Evolutionary conservation across 2,888 invertebrate genomes (phyloP).

Genomic region (Gortyna flavago): DNA sequence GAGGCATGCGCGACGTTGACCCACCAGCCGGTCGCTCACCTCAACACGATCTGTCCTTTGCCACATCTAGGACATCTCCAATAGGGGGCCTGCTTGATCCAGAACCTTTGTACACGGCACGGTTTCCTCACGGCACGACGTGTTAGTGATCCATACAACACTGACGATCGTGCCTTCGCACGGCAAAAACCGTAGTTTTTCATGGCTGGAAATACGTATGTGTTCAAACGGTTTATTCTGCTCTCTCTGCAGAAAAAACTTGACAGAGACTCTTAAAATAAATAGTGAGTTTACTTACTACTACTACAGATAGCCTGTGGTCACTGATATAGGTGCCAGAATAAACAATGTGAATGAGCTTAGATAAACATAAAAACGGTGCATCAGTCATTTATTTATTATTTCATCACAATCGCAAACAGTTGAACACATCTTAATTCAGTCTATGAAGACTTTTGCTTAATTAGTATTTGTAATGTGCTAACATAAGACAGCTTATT

Average conservation of each 20-base stretch:
- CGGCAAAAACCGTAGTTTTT: background rate
- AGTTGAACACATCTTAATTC: background rate
- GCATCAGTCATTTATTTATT: conserved; percentile 12
- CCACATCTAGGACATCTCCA: conserved; percentile 34
- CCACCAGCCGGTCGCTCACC: conserved; percentile 85
- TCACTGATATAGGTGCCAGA: background rate
- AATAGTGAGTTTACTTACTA: background rate
- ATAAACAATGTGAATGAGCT: conserved; percentile 7
- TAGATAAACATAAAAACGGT: background rate
- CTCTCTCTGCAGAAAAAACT: background rate
- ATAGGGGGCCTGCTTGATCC: background rate
- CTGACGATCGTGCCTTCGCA: background rate
- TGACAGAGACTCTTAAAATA: no score
- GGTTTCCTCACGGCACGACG: background rate
- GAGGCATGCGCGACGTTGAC: conserved; percentile 79
- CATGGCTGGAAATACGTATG: background rate
- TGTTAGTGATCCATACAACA: background rate
- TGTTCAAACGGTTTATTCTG: background rate
- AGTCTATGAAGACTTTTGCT: conserved; percentile 1
- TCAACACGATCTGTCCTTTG: conserved; percentile 65
- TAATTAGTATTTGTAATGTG: background rate
- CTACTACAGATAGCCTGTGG: background rate
- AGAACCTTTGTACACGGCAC: background rate
- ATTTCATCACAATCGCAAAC: conserved; percentile 5
- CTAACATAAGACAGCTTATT: background rate